Base-by-base conservation (phyloP, 2,113 vertebrate genomes). In the Tapirus terrestris region DNA sequence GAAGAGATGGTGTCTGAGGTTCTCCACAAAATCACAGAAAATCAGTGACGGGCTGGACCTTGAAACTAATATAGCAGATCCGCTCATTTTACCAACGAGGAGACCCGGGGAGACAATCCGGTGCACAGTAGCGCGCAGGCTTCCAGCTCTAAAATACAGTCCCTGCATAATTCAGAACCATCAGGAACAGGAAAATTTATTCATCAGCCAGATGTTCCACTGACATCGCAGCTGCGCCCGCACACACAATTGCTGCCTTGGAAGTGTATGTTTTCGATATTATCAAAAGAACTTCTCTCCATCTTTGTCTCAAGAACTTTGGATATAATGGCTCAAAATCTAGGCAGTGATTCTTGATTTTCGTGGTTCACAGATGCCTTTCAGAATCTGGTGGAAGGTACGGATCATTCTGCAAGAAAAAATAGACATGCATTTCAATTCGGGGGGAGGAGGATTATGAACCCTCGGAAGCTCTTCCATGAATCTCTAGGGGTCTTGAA, bases 151-250 rank as follows among this genome's bases (percentile, higher is more conserved):
- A 25, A 58, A 96, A 83, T 23, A n/a, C 45, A 86, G 33, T 76
- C 29, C 20, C 53, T 31, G 25, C 7, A 1, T 86, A 73, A 89
- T 75, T 82, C 91, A 82, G 80, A 86, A 31, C 70, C 53, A 65
- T 18, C 39, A 20, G 56, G 43, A 88, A 91, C 48, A 81, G 31
- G 73, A 48, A 68, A 60, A 72, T 75, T 91, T 75, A 87, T 80
- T 81, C 48, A 43, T 86, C 93, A 48, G 91, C 81, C 86, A 70
- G 91, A 67, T 97, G 95, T 92, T 89, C 33, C 14, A 12, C 53
- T 77, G 91, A 73, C 45, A 79, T 65, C 86, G 43, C 89, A 92
- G 89, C 77, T 60, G 63, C 56, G 77, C 9, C 36, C 17, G 14
- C 27, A 11, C 48, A 51, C 89, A 75, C 73, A 82, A 20, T 45